Evolutionary conservation across 1,140 invertebrate species (phyloP), one percentile per base, ranked within the genome.

Genomic region (Trachymyrmex cornetzi): DNA sequence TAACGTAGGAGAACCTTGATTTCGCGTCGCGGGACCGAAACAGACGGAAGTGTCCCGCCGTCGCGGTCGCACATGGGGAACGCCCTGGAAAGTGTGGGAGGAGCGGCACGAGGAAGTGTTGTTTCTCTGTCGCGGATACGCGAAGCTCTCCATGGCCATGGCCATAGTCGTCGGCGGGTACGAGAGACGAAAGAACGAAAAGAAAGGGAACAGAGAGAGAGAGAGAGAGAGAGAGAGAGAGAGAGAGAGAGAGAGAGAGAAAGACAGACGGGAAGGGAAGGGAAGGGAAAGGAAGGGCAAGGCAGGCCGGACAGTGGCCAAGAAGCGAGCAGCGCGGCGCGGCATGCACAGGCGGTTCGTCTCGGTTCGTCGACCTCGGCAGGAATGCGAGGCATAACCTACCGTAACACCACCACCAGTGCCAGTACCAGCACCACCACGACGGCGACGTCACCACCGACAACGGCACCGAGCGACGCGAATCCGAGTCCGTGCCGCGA

Each of bases 331-430:
- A 91, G 91, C 74, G 79, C 89, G 90, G 87, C 88, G 77, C 3
- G 74, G 87, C 85, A 69, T 69, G 66, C 66, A 69, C 66, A 69
- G 90, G 91, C 91, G 91, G 69, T 92, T 94, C 93, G 93, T 94
- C 93, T 92, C 91, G 93, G 94, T 94, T 94, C 94, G 94, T 94
- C 94, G 94, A 94, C 94, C 94, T 93, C 92, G 91, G 86, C 91
- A 94, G 94, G 94, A 94, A 94, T 94, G 93, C 93, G 88, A 93
- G 91, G 93, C 94, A 94, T 94, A 95, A 94, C 94, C 94, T 95
- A 94, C 94, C 94, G 94, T 95, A 95, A 95, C 94, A 94, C 92
- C 91, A 91, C 92, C 93, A 91, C 91, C 93, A 91, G 59, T 85
- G 81, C 90, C 90, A 87, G 77, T 86, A 81, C 85, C 85, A 30